Conservation (phyloP, 2,888 invertebrate species). For the Cenopis cana region DNA sequence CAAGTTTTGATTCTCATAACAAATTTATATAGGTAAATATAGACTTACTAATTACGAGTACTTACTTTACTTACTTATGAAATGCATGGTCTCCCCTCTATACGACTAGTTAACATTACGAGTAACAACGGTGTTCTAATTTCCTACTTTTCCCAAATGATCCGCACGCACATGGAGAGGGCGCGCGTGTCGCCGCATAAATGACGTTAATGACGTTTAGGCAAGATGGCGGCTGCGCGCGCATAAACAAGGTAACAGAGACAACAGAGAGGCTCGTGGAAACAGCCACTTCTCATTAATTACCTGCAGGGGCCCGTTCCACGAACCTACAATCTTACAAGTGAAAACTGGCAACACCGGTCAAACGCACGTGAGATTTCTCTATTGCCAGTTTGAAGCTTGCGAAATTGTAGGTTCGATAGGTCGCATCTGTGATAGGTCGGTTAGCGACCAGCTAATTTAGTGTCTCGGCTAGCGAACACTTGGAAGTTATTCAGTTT, state of each 20-base stretch:
- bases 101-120: not conserved
- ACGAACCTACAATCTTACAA: not conserved
- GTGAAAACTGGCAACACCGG: no score
- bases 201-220: slow-evolving; percentile 30
- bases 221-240: slow-evolving; percentile 36
- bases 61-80: no score
- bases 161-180: slow-evolving; percentile 31
- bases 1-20: no score
- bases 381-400: no score
- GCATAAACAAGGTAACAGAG: not conserved
- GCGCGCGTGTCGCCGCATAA: slow-evolving; percentile 39
- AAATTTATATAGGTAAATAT: no score
- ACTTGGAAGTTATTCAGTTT: no score
- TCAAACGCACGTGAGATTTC: no score
- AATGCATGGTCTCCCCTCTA: not conserved
- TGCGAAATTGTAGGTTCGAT: no score
- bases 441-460: no score
- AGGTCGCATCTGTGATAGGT: no score
- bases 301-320: slow-evolving; percentile 16
- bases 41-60: no score
- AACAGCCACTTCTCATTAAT: slow-evolving; percentile 39
- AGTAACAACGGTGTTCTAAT: slow-evolving; percentile 32
- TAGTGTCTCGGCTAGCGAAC: no score
- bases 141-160: slow-evolving; percentile 36
- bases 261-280: not conserved